A percentile compares a stretch with the other conserved stretches of the same genome.
phyloP scores from a whole-genome alignment of 2,888 invertebrate genomes.

The Nyleta sp. region DNA sequence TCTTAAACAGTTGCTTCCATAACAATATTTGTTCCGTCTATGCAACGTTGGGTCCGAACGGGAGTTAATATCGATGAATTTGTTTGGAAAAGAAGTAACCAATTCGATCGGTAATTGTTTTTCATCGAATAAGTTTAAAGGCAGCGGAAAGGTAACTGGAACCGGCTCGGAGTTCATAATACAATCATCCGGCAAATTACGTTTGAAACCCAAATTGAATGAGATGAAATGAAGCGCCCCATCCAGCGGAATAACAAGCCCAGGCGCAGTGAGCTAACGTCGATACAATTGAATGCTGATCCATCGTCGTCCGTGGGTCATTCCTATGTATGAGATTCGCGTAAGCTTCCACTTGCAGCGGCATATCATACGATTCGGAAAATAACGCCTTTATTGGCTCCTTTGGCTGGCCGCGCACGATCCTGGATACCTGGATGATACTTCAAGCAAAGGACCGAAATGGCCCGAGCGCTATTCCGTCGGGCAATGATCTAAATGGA shows the following conservation, averaged over 20 bases:
- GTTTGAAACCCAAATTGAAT: conserved; percentile 45
- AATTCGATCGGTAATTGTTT: no score
- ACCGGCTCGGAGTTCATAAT: background rate
- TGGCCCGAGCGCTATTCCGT: conserved; percentile 44
- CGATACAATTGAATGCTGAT: conserved; percentile 79
- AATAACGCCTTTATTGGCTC: conserved; percentile 58
- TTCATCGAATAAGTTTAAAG: background rate
- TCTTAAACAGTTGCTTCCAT: no score
- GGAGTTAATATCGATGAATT: no score
- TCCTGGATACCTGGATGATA: conserved; percentile 48
- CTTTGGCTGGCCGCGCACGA: conserved; percentile 47
- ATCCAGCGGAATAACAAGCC: conserved; percentile 25
- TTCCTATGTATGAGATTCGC: conserved; percentile 79
- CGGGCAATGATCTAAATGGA: conserved; percentile 59
- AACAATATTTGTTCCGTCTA: no score
- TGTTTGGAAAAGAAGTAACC: no score
- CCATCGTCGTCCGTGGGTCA: conserved; percentile 69
- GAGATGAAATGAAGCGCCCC: conserved; percentile 35
- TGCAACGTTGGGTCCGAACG: no score
- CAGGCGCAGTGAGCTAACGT: conserved; percentile 38
- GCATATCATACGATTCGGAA: conserved; percentile 43
- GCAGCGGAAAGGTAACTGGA: conserved; percentile 1
- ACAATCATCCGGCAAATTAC: conserved; percentile 31
- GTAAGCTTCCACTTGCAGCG: conserved; percentile 66
- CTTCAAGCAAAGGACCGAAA: conserved; percentile 45